Conservation (phyloP, 2,113 vertebrate species). For the Cavia porcellus region DNA sequence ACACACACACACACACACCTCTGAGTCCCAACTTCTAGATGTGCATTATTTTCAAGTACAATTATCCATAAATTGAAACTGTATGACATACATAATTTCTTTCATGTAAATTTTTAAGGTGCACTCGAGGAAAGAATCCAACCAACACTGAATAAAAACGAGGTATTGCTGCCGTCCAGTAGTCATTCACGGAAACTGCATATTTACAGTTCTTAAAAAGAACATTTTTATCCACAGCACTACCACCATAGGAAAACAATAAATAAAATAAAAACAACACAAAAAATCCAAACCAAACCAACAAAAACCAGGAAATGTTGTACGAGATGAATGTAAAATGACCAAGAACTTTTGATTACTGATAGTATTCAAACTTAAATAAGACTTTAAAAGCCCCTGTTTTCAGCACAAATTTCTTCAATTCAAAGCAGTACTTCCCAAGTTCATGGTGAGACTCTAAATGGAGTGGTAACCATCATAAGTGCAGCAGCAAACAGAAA, state of each 20-base stretch:
- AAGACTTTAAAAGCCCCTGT: not conserved
- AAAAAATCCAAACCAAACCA: not conserved
- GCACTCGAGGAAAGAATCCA: rapidly evolving
- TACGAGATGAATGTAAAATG: not conserved
- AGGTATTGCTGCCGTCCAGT: not conserved
- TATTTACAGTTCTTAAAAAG: not conserved
- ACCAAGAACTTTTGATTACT: not conserved
- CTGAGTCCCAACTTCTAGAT: not conserved
- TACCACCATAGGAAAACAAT: not conserved
- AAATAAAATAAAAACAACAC: not conserved
- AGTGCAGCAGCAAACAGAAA: not conserved
- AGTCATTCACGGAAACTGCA: not conserved
- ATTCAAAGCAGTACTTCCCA: not conserved
- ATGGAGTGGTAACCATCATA: not conserved
- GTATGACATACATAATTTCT: not conserved
- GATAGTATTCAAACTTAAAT: not conserved
- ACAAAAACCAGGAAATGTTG: not conserved
- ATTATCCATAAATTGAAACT: not conserved
- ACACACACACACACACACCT: not conserved
- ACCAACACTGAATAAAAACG: not conserved
- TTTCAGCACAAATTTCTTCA: not conserved
- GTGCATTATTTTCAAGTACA: not conserved
- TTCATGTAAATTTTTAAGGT: not conserved
- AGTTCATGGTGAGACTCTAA: no score
- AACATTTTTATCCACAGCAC: not conserved